Evolutionary conservation across 2,113 vertebrate genomes (phyloP), one percentile per base, ranked within the genome.

Genomic region (Engystomops pustulosus): DNA sequence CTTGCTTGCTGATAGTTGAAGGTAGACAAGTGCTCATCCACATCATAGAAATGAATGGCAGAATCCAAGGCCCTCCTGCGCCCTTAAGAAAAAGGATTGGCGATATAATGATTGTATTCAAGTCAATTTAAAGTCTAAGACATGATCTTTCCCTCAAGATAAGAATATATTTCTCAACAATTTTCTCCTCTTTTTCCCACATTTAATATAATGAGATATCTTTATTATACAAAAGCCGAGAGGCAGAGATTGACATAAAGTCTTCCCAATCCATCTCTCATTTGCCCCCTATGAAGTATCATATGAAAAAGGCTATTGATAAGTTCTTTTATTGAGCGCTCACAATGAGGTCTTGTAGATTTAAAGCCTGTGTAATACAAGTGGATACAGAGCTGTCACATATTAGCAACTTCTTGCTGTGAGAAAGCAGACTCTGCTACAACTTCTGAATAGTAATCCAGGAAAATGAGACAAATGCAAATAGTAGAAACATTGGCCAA

Each of bases 361-460:
- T 82, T 82, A 72, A 82, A 72, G 68, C 23, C 9, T 11, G 80
- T 72, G 41, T 82, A 82, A 82, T 82, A 60, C 68, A 82, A 82
- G 69, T 72, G 69, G 80, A 45, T 82, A 74, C 30, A 30, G 80
- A 72, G 51, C 68, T 72, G 68, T 82, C 80, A 82, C 69, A 82
- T 72, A 72, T 82, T 82, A 72, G 68, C 80, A 82, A 82, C 80
- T 82, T 82, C 80, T 82, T 38, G 80, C 80, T 82, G 80, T 82
- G 80, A 82, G 49, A 60, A 82, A 44, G 49, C 68, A 82, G 80
- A 82, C 51, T 6, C 32, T 38, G 51, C 51, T 72, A 74, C 68
- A 44, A 51, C 51, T 69, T 36, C 55, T 27, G 80, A 72, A 82
- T 82, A 72, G 36, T 82, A 82, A 82, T 82, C 80, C 80, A 34